These are phyloP conservation scores for Hedya salicella DNA, from an alignment of 2,888 invertebrate species.

Conservation along the genomic window DNA sequence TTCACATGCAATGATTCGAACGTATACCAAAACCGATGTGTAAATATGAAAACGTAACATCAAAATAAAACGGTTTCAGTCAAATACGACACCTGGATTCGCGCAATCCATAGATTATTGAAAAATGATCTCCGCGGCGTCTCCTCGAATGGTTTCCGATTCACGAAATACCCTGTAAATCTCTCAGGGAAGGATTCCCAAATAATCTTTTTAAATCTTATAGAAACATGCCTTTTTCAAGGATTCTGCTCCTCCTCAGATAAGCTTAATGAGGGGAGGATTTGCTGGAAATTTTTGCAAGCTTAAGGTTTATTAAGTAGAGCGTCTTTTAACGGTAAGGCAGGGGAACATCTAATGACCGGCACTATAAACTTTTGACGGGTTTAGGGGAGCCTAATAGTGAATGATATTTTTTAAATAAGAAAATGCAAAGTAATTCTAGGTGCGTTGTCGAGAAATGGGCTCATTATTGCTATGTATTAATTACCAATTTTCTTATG, in stretches of 20 bases:
- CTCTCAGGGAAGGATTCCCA: slow-evolving; percentile 54
- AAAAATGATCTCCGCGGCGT: slow-evolving; percentile 63
- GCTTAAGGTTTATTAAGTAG: slow-evolving; percentile 23
- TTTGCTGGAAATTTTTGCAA: slow-evolving; percentile 28
- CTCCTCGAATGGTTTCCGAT: slow-evolving; percentile 64
- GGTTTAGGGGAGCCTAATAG: neutral
- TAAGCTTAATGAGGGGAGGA: slow-evolving; percentile 39
- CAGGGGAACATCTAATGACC: neutral
- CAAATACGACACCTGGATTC: slow-evolving; percentile 49
- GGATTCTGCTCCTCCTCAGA: slow-evolving; percentile 22
- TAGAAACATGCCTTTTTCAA: slow-evolving; percentile 48
- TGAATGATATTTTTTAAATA: too few relatives aligned
- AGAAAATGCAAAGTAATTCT: too few relatives aligned
- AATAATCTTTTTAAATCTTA: slow-evolving; percentile 55
- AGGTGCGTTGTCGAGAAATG: too few relatives aligned
- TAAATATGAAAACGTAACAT: slow-evolving; percentile 29
- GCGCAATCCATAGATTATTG: slow-evolving; percentile 67
- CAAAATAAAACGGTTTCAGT: slow-evolving; percentile 36
- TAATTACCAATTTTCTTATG: too few relatives aligned
- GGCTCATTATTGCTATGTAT: too few relatives aligned
- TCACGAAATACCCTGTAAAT: slow-evolving; percentile 62
- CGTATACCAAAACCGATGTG: neutral
- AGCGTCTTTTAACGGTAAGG: slow-evolving; percentile 8
- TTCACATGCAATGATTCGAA: neutral
- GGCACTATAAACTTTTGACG: neutral